Evolutionary conservation across 2,113 vertebrate species (phyloP).

Genomic region (Podarcis muralis): DNA sequence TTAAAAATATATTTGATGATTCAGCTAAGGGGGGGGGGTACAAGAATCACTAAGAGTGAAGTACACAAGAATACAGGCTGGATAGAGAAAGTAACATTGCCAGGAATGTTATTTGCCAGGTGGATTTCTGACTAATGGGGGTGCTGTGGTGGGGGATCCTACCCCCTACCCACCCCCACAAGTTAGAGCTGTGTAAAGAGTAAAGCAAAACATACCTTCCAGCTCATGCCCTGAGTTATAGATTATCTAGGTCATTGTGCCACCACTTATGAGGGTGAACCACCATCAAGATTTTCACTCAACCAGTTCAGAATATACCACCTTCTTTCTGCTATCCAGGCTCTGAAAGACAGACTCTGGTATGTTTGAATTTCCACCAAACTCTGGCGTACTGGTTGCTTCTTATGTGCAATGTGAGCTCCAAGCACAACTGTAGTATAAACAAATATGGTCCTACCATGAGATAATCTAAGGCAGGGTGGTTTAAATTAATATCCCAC

Average conservation of each 20-base stretch:
- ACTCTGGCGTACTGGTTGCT: constrained; percentile 20
- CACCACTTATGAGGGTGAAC: constrained; percentile 22
- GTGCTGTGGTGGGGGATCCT: no score
- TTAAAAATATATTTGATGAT: neutral
- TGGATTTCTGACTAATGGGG: neutral
- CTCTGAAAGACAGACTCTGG: constrained; percentile 36
- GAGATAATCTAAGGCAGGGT: neutral
- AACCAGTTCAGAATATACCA: constrained; percentile 15
- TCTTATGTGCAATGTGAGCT: constrained; percentile 37
- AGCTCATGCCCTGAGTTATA: constrained; percentile 31
- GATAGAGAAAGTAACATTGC: neutral
- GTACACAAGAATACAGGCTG: neutral
- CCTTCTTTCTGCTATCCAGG: constrained; percentile 33
- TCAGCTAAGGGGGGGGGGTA: neutral
- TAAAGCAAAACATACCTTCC: constrained; percentile 1
- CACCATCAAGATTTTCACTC: constrained; percentile 28
- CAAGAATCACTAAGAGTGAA: neutral
- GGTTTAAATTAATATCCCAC: neutral
- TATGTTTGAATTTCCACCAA: constrained; percentile 52
- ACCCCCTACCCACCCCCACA: neutral
- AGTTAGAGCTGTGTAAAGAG: neutral
- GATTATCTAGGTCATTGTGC: constrained; percentile 7
- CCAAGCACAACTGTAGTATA: constrained; percentile 31
- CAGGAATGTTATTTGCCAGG: neutral
- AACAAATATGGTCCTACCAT: neutral